phyloP scores from a whole-genome alignment of 2,888 invertebrate genomes.

The Synergus itoensis region DNA sequence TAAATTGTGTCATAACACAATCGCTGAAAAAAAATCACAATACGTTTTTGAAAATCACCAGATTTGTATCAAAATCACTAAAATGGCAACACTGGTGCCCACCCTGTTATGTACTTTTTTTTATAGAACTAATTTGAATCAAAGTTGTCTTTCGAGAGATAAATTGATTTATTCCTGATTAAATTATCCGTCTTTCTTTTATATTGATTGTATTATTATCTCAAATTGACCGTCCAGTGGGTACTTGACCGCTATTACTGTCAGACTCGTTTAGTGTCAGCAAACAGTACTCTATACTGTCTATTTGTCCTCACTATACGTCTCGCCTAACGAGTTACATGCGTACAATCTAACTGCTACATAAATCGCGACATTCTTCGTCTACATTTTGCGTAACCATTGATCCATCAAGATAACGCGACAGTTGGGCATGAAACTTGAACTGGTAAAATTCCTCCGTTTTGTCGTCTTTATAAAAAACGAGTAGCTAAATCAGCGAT shows the following conservation, averaged over 20 bases:
- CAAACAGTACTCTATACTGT: conserved; percentile 52
- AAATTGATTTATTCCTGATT: not conserved
- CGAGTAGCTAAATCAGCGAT: conserved; percentile 16
- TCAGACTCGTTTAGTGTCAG: conserved; percentile 55
- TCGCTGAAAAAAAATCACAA: no score
- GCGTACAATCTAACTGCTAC: conserved; percentile 44
- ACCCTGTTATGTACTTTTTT: no score
- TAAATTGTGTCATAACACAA: no score
- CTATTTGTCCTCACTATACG: conserved; percentile 56
- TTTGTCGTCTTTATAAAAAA: not conserved
- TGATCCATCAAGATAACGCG: conserved; percentile 28
- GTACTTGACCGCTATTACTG: conserved; percentile 50
- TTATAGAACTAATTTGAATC: no score
- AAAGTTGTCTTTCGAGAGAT: not conserved
- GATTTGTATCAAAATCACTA: no score
- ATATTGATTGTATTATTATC: not conserved
- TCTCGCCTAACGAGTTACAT: conserved; percentile 51
- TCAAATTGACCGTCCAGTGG: conserved; percentile 12
- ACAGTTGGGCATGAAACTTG: not conserved
- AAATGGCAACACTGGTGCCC: no score
- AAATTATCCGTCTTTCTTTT: not conserved
- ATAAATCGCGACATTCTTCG: conserved; percentile 45
- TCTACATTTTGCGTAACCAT: conserved; percentile 30
- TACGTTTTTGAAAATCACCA: no score
- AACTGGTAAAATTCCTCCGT: not conserved